Base-by-base conservation (phyloP, 1,140 invertebrate genomes). In the Drosophila bifasciata region DNA sequence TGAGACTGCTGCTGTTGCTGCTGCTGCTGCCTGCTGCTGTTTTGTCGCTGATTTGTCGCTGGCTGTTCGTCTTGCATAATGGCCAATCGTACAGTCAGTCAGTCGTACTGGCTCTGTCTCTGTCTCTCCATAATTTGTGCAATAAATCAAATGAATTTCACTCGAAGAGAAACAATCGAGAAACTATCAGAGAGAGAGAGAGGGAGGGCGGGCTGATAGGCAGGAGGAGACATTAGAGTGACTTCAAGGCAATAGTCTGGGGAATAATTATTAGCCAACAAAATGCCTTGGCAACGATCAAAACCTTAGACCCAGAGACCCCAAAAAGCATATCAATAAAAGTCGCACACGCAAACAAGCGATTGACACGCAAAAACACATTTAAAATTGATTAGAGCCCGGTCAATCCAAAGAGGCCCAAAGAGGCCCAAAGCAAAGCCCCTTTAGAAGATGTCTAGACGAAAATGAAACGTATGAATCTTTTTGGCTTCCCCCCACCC, bases 281-380 rank as follows among this genome's bases (percentile, higher is more conserved):
- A 77, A 77, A 83, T 75, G 66, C 64, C 76, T 63, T 69, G 76
- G 60, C 62, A 62, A 53, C 63, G 57, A 76, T 67, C 74, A 69
- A 49, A 61, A 36, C 44, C 49, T 52, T 40, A 59, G 7, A 19
- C 56, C 41, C 13, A 44, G 63, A 85, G 62, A 68, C 64, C 49
- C 64, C 49, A 60, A 64, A 72, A 76, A 74, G 84, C 80, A 85
- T 84, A 86, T 84, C 81, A 84, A 84, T 84, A 84, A 86, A 80
- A 84, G 80, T 86, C 63, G 75, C 71, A 52, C 83, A 88, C 83
- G 83, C 83, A 88, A 88, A 88, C 78, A 83, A 89, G 84, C 84
- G 79, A 88, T 88, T 88, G 83, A 88, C 83, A 88, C 83, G 83
- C 83, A 88, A 88, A 89, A 88, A 88, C 75, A 88, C 83, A 88